Conservation (phyloP, 2,113 vertebrate genomes). For the Psophia crepitans region DNA sequence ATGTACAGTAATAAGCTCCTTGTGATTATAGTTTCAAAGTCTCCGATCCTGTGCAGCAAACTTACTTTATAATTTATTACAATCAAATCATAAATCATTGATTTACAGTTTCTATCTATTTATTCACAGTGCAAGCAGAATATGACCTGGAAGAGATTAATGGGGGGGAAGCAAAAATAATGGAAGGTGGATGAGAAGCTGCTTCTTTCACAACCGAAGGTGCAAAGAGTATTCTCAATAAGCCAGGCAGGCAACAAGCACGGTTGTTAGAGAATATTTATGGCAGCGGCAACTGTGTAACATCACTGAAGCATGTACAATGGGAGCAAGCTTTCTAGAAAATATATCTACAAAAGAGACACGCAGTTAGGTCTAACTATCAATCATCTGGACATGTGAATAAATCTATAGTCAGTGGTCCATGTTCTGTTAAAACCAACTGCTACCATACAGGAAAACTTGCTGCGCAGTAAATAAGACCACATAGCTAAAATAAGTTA, state of each 20-base stretch:
- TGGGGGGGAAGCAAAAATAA: neutral
- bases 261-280: constrained; percentile 56
- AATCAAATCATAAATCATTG: neutral
- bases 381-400: constrained; percentile 59
- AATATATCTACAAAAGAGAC: constrained; percentile 54
- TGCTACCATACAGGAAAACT: neutral
- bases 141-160: constrained; percentile 58
- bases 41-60: neutral
- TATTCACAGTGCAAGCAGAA: constrained; percentile 33
- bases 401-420: constrained; percentile 39
- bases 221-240: constrained; percentile 56
- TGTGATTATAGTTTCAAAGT: neutral
- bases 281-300: constrained; percentile 44
- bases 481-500: neutral
- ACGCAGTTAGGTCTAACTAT: constrained; percentile 54
- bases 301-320: constrained; percentile 60
- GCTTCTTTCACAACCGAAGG: constrained; percentile 46
- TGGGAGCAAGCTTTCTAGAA: constrained; percentile 46
- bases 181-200: constrained; percentile 51
- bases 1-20: neutral
- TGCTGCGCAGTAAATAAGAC: neutral
- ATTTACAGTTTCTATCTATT: constrained; percentile 23
- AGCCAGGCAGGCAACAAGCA: constrained; percentile 62
- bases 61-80: neutral
- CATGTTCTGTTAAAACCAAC: constrained; percentile 21